A percentile compares a stretch with the other conserved stretches of the same genome.
Evolutionary conservation across 1,140 invertebrate genomes (phyloP).

Genomic region (Telenomus remus): DNA sequence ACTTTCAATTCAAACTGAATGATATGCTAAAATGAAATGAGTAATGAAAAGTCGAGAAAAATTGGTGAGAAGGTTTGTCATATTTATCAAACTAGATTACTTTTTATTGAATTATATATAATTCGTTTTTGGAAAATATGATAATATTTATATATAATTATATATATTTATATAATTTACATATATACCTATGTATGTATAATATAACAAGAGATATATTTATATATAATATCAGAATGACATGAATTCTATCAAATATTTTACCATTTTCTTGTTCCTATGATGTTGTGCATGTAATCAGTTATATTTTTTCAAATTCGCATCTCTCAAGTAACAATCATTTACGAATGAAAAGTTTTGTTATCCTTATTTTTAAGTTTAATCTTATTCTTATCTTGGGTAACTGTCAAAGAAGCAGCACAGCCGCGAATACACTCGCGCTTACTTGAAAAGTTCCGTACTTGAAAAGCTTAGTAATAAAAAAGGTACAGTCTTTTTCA

Average conservation of each 20-base stretch:
- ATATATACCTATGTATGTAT: conserved; percentile 68
- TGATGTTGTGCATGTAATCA: conserved; percentile 67
- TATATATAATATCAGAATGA: conserved; percentile 75
- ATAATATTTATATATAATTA: conserved; percentile 68
- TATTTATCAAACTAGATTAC: conserved; percentile 68
- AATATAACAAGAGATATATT: conserved; percentile 74
- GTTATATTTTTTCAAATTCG: conserved; percentile 55
- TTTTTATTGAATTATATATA: conserved; percentile 74
- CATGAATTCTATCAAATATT: conserved; percentile 72
- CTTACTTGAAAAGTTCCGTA: conserved; percentile 19
- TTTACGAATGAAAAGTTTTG: conserved; percentile 50
- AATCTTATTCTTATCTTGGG: conserved; percentile 38
- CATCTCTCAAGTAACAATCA: conserved; percentile 55
- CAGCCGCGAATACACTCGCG: conserved; percentile 48
- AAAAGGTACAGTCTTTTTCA: conserved; percentile 49
- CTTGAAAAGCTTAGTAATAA: conserved; percentile 56
- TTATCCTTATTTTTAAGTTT: conserved; percentile 47
- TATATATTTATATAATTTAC: conserved; percentile 64
- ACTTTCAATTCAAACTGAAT: no score
- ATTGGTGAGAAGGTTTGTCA: conserved; percentile 43
- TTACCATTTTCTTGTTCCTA: conserved; percentile 61
- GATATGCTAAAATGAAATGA: no score
- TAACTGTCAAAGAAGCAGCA: conserved; percentile 47
- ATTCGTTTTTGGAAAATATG: conserved; percentile 74
- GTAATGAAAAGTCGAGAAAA: not conserved